These are phyloP conservation scores for Hybos culiciformis DNA, from an alignment of 2,888 invertebrate species.

Conservation along the genomic window DNA sequence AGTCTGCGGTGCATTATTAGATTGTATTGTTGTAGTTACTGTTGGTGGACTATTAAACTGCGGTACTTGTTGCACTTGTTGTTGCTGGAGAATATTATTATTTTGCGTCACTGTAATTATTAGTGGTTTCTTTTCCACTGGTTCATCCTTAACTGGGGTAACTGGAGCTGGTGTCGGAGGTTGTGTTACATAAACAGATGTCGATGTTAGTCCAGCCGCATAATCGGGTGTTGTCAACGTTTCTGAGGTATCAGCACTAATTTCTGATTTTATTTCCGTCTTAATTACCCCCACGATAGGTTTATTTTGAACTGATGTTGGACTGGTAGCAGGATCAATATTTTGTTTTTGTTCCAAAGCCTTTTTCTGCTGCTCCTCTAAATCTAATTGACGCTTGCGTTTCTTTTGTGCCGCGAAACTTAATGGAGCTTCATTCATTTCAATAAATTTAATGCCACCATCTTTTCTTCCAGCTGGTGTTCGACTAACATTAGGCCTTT, in stretches of 20 bases:
- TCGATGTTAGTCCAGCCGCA: conserved; percentile 60
- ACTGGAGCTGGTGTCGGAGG: conserved; percentile 31
- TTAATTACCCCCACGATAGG: conserved; percentile 22
- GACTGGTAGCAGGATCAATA: conserved; percentile 31
- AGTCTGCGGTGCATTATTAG: conserved; percentile 3
- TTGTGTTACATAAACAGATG: conserved; percentile 37
- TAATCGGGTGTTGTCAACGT: conserved; percentile 59
- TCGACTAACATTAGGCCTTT: conserved; percentile 42
- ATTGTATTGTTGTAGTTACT: conserved; percentile 1
- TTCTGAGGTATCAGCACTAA: conserved; percentile 26
- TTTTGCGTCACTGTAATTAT: conserved; percentile 3
- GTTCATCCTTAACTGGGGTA: conserved; percentile 14
- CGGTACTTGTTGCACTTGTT: conserved; percentile 4
- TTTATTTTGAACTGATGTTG: conserved; percentile 26
- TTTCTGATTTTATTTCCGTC: conserved; percentile 32
- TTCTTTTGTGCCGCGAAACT: conserved; percentile 77
- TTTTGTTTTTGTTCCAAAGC: conserved; percentile 39
- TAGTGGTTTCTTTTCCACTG: conserved; percentile 4
- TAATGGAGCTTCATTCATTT: conserved; percentile 84
- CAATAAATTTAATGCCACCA: conserved; percentile 86
- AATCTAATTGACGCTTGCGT: conserved; percentile 64
- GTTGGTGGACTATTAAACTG: conserved; percentile 7
- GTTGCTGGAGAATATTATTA: no score
- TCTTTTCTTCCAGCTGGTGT: conserved; percentile 62
- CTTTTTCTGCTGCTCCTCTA: conserved; percentile 52